Base-by-base conservation (phyloP, 2,113 vertebrate genomes). In the Australoheros scitulus region DNA sequence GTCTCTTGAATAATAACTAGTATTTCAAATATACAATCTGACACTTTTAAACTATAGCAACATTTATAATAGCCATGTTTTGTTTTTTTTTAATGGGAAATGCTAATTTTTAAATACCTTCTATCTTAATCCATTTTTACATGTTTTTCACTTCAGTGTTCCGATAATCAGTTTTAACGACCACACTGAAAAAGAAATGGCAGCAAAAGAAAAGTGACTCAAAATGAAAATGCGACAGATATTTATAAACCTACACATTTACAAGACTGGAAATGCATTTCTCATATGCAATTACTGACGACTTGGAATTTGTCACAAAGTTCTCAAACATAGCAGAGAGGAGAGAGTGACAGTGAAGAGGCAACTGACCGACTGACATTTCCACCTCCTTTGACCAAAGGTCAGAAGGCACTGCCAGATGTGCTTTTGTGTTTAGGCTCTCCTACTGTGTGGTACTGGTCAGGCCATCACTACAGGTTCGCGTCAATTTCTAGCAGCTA, bases 401-500 rank as follows among this genome's bases (percentile, higher is more conserved):
- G 68, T 85, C 80, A 85, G 82, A 90, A 88, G 83, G 70, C 79
- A 68, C 68, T 50, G 82, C 72, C 74, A 79, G 59, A 84, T 87
- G 83, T 89, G 76, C 84, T 89, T 89, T 83, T 77, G 80, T 81
- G 72, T 86, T 85, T 52, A 17, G 75, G 84, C 70, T 89, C 81
- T 75, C 47, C 55, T 68, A 17, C 34, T 77, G 63, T 61, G 34
- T 61, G 26, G 59, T 63, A 56, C 56, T 77, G 78, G 76, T 81
- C 82, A 72, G 75, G 84, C 22, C 55, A 10, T 83, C 74, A 52
- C 57, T 36, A 43, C 80, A 77, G 70, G 84, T 50, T 81, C 22
- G 22, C 34, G 79, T 96, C 94, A 99, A 91, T 98, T 99, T 93
- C 98, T 97, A 41, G 98, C 98, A 3, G 98, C 98, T 32, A 99